These are phyloP conservation scores for Sebastes flavidus DNA, from an alignment of 2,797 vertebrate genomes.

Conservation along the genomic window DNA sequence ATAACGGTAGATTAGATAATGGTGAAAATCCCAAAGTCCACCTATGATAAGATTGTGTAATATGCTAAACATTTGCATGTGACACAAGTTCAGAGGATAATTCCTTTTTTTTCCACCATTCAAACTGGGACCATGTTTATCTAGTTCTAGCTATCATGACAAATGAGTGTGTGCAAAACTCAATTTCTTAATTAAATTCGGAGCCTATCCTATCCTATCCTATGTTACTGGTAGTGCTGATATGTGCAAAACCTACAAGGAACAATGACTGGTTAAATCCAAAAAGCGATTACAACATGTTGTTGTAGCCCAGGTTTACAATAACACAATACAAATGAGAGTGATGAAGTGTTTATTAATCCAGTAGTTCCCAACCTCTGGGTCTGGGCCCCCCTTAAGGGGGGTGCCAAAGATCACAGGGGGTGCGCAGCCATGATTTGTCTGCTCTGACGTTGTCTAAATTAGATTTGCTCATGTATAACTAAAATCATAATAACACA, in stretches of 20 bases:
- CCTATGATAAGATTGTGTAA: slow-evolving; percentile 45
- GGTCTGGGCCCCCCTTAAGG: no score
- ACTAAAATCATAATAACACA: no score
- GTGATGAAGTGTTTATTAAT: neutral
- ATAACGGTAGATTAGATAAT: slow-evolving; percentile 65
- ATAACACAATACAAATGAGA: neutral
- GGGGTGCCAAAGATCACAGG: no score
- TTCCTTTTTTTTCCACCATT: neutral
- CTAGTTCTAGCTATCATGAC: neutral
- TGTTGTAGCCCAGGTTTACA: neutral
- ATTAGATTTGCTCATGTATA: no score
- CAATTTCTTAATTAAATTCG: neutral
- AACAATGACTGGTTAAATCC: no score
- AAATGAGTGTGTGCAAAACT: neutral
- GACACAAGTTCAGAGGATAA: neutral
- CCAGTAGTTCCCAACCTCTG: no score
- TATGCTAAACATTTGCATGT: neutral
- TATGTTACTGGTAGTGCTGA: neutral
- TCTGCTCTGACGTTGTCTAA: no score
- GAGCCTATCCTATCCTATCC: neutral
- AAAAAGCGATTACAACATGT: neutral
- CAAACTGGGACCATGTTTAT: neutral
- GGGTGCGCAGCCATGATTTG: no score
- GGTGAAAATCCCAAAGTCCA: slow-evolving; percentile 63
- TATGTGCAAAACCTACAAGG: neutral